Evolutionary conservation across 2,113 vertebrate species (phyloP).

Genomic region (Glaucidium brasilianum): DNA sequence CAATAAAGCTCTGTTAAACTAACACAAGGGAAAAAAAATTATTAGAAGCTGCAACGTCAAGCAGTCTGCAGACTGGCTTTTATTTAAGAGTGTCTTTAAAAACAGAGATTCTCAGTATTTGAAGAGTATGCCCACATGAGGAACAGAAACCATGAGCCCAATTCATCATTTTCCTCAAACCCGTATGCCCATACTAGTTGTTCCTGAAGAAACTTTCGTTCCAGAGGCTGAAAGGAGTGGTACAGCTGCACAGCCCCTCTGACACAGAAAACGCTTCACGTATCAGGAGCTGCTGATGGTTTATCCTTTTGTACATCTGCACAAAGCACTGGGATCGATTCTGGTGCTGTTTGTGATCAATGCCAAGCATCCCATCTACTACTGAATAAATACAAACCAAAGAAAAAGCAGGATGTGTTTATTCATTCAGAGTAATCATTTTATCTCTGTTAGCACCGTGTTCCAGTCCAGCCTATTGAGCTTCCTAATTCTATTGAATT

Average conservation of each 20-base stretch:
- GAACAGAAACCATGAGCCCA: neutral
- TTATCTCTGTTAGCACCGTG: neutral
- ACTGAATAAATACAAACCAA: neutral
- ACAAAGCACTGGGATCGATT: neutral
- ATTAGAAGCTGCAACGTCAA: neutral
- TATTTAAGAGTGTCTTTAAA: neutral
- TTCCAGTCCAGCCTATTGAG: neutral
- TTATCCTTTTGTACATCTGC: neutral
- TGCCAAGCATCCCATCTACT: neutral
- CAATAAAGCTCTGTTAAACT: neutral
- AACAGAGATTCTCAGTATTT: neutral
- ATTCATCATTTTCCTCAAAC: neutral
- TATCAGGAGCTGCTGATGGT: neutral
- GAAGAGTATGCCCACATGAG: neutral
- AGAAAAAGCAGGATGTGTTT: neutral
- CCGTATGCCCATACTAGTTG: accelerated
- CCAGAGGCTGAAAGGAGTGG: neutral
- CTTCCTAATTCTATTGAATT: neutral
- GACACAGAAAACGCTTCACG: neutral
- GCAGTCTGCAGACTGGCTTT: neutral
- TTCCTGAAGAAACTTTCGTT: neutral
- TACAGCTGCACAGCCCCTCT: accelerated
- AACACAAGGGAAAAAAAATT: neutral
- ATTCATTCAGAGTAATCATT: neutral
- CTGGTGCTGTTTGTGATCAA: neutral